Percentiles rank a stretch among this genome's conserved stretches.
These are phyloP conservation scores for Chaetophractus vellerosus DNA, from an alignment of 2,797 vertebrate genomes.

Conservation along the genomic window DNA sequence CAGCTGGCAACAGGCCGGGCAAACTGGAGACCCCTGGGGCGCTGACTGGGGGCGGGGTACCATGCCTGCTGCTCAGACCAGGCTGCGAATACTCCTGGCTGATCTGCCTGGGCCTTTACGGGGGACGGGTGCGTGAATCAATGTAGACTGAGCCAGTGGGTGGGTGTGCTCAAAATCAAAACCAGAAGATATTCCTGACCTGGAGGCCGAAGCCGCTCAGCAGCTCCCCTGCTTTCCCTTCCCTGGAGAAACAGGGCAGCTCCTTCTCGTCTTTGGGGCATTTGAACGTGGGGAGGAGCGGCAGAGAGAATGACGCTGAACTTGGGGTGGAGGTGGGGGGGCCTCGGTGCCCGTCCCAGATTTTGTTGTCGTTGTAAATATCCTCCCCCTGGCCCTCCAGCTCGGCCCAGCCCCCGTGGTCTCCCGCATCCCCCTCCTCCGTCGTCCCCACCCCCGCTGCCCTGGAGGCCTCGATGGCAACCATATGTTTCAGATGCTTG, in stretches of 20 bases:
- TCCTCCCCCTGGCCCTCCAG: neutral
- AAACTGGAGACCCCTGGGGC: neutral
- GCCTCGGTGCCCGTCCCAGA: neutral
- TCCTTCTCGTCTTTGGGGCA: too few species aligned
- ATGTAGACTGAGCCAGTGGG: too few species aligned
- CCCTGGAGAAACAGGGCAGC: rapidly evolving
- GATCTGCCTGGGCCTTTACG: neutral
- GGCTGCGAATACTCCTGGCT: rapidly evolving
- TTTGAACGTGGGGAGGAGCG: rapidly evolving
- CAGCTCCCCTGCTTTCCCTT: neutral
- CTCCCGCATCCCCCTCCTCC: rapidly evolving
- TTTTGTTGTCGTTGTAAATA: too few species aligned
- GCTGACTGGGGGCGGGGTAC: neutral
- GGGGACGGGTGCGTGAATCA: neutral
- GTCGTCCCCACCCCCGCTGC: neutral
- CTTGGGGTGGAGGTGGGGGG: neutral
- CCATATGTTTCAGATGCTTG: constrained; percentile 54
- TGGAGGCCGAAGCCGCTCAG: neutral
- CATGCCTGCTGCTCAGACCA: too few species aligned
- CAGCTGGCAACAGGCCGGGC: neutral
- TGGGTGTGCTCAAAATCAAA: neutral
- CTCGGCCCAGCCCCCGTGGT: neutral
- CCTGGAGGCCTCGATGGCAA: constrained; percentile 55
- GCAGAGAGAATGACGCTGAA: neutral
- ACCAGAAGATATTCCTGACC: neutral